Conservation (phyloP, 2,888 invertebrate species). For the Nomada fabriciana region DNA sequence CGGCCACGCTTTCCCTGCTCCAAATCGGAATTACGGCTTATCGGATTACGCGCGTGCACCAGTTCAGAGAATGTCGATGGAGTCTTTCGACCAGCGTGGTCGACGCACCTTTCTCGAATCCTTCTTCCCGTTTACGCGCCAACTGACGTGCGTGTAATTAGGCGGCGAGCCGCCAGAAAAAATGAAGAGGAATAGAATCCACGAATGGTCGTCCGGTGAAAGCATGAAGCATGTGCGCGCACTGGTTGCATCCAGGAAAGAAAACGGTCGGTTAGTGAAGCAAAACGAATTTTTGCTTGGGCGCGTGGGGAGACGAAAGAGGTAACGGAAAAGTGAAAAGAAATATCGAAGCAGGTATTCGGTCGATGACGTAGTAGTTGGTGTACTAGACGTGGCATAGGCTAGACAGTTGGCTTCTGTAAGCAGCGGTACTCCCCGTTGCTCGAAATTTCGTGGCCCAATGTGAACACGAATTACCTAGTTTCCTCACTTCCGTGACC, state of each 20-base stretch:
- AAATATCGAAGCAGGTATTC: not conserved
- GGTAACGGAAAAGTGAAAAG: conserved; percentile 41
- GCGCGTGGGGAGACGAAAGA: conserved; percentile 1
- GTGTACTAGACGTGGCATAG: too few relatives aligned
- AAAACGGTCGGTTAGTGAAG: conserved; percentile 37
- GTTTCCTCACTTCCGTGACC: conserved; percentile 41
- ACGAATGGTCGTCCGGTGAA: conserved; percentile 44
- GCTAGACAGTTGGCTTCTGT: too few relatives aligned
- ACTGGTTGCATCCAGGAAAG: conserved; percentile 9
- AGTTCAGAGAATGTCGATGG: not conserved
- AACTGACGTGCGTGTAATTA: too few relatives aligned
- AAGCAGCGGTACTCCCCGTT: not conserved
- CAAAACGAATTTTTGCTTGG: conserved; percentile 41
- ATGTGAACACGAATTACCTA: conserved; percentile 22
- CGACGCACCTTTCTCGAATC: not conserved
- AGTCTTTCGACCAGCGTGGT: conserved; percentile 21
- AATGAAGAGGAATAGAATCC: not conserved
- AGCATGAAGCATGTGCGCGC: conserved; percentile 21
- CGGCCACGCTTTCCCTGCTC: conserved; percentile 21
- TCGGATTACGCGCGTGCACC: conserved; percentile 24
- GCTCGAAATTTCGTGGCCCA: not conserved
- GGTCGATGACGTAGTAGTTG: not conserved
- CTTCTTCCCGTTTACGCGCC: not conserved
- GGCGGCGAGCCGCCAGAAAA: too few relatives aligned
- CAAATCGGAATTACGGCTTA: conserved; percentile 41